These are phyloP conservation scores for Enteromius afrohamiltoni DNA, from an alignment of 2,797 vertebrate species.

Conservation along the genomic window DNA sequence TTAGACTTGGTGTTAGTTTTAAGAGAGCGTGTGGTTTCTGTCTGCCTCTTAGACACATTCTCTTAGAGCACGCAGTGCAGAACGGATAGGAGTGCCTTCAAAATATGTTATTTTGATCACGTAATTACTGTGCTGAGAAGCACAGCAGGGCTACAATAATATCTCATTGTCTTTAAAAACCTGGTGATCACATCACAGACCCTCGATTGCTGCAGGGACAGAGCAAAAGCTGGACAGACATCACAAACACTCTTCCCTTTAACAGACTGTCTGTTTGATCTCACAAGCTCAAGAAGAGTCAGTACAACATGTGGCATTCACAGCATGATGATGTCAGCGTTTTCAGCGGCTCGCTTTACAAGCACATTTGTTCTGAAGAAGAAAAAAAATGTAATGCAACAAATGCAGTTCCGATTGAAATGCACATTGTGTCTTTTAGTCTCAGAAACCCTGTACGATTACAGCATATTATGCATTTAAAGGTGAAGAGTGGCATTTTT, in stretches of 20 bases:
- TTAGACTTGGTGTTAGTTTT: constrained; percentile 13
- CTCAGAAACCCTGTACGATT: background rate
- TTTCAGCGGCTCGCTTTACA: constrained; percentile 3
- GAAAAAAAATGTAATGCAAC: background rate
- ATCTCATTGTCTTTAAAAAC: constrained; percentile 17
- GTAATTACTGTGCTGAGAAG: constrained; percentile 47
- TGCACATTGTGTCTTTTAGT: background rate
- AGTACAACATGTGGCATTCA: constrained; percentile 11
- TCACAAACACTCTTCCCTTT: constrained; percentile 17
- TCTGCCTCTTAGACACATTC: background rate
- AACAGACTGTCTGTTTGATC: constrained; percentile 21
- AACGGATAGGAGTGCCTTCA: constrained; percentile 60
- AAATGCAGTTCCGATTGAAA: background rate
- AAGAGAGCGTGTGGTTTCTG: constrained; percentile 54
- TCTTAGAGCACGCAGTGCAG: constrained; percentile 35
- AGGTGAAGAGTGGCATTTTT: background rate
- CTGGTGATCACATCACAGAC: constrained; percentile 22
- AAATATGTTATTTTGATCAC: constrained; percentile 56
- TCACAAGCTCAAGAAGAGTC: constrained; percentile 5
- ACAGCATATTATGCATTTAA: background rate
- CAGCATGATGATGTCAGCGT: constrained; percentile 16
- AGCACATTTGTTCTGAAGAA: constrained; percentile 6
- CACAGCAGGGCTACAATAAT: constrained; percentile 20
- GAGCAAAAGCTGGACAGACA: constrained; percentile 7
- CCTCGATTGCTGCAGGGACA: background rate